phyloP scores from a whole-genome alignment of 2,113 vertebrate species.

The Nibea albiflora region DNA sequence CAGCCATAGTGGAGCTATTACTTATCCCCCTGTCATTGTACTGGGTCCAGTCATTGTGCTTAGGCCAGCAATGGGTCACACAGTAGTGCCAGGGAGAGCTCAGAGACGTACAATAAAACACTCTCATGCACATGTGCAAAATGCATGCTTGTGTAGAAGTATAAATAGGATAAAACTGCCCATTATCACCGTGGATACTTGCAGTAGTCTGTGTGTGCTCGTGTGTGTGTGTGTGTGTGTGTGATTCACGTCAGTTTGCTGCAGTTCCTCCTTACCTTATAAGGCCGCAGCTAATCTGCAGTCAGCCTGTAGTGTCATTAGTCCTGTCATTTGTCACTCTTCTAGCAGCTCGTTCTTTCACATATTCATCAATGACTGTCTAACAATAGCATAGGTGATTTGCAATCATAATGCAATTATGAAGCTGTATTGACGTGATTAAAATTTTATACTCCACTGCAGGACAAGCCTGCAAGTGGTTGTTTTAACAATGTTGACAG shows the following conservation, averaged over 20 bases:
- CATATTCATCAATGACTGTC: conserved; percentile 53
- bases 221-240: background rate
- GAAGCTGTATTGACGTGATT: conserved; percentile 51
- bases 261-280: conserved; percentile 61
- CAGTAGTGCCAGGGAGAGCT: conserved; percentile 13
- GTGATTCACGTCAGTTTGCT: conserved; percentile 26
- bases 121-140: conserved; percentile 7
- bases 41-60: conserved; percentile 52
- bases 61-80: conserved; percentile 54
- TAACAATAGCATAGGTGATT: conserved; percentile 55
- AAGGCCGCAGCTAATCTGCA: conserved; percentile 53
- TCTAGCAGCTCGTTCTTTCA: conserved; percentile 24
- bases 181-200: conserved; percentile 5
- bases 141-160: background rate
- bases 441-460: conserved; percentile 42
- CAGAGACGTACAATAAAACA: conserved; percentile 20
- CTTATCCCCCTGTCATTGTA: conserved; percentile 61
- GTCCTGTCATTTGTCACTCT: conserved; percentile 61
- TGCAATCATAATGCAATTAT: conserved; percentile 66
- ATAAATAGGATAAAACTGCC: conserved; percentile 12
- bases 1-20: conserved; percentile 65
- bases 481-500: conserved; percentile 36
- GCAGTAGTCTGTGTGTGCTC: background rate
- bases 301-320: conserved; percentile 47
- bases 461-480: conserved; percentile 29